These are phyloP conservation scores for Sebastes matsubarae DNA, from an alignment of 2,797 vertebrate genomes.

Conservation along the genomic window DNA sequence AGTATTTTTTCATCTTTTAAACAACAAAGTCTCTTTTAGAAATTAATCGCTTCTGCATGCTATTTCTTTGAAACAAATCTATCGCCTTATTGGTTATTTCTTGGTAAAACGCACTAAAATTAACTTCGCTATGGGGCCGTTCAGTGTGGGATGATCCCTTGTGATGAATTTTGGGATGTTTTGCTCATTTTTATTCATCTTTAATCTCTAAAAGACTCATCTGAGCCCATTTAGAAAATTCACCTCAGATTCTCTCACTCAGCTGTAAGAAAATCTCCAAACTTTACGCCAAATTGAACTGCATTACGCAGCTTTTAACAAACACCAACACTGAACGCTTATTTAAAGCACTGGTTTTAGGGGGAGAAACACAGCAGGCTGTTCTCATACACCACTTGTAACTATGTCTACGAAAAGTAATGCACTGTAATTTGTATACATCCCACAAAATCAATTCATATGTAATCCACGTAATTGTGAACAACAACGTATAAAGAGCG, in stretches of 20 bases:
- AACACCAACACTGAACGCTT: background rate
- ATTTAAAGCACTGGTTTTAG: background rate
- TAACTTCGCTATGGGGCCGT: background rate
- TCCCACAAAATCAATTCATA: fast-evolving
- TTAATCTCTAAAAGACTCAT: conserved; percentile 27
- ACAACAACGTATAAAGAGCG: fast-evolving
- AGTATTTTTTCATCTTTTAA: conserved; percentile 38
- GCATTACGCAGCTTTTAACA: background rate
- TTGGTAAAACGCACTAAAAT: background rate
- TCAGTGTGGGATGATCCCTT: conserved; percentile 13
- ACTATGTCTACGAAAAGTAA: no score
- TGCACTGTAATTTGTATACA: no score
- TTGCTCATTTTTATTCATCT: conserved; percentile 49
- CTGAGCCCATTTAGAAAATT: conserved; percentile 25
- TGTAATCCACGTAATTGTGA: no score
- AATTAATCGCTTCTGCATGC: background rate
- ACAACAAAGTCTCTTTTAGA: background rate
- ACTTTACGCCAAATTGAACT: background rate
- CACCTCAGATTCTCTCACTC: background rate
- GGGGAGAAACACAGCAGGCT: background rate
- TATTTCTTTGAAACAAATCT: background rate
- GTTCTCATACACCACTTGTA: no score
- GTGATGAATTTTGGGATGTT: conserved; percentile 1
- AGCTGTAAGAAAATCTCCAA: background rate
- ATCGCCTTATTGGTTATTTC: background rate